Percentiles rank a stretch among this genome's conserved stretches.
These are phyloP conservation scores for Rhingia rostrata DNA, from an alignment of 2,888 invertebrate genomes.

Conservation along the genomic window DNA sequence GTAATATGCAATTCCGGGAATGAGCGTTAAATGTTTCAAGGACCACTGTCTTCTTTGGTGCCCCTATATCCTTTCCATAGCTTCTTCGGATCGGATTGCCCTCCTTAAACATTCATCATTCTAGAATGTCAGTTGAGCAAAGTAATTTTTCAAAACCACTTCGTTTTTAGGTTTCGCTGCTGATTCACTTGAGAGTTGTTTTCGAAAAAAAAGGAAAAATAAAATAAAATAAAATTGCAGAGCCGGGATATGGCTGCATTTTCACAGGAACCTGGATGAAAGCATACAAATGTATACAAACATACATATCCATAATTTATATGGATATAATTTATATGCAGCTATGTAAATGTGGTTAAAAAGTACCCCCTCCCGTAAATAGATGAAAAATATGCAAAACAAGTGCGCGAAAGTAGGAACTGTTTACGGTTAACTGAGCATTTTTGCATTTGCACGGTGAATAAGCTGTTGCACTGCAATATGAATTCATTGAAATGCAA, in stretches of 20 bases:
- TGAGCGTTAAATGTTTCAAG: slow-evolving; percentile 42
- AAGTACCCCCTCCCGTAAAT: slow-evolving; percentile 10
- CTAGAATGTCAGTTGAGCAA: slow-evolving; percentile 57
- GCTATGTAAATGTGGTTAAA: slow-evolving; percentile 19
- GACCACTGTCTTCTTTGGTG: slow-evolving; percentile 18
- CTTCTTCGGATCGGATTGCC: slow-evolving; percentile 19
- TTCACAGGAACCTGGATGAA: neutral
- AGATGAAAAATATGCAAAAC: slow-evolving; percentile 52
- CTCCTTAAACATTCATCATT: slow-evolving; percentile 40
- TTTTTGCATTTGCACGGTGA: slow-evolving; percentile 5
- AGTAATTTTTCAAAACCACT: slow-evolving; percentile 35
- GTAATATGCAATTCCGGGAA: slow-evolving; percentile 49
- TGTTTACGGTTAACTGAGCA: slow-evolving; percentile 34
- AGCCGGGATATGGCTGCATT: neutral
- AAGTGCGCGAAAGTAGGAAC: slow-evolving; percentile 30
- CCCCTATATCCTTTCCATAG: neutral
- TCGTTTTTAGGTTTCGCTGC: slow-evolving; percentile 4
- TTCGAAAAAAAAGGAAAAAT: neutral
- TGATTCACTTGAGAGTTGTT: slow-evolving; percentile 13
- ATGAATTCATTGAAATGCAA: slow-evolving; percentile 3
- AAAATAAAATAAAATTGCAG: too few species aligned
- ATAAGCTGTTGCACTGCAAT: slow-evolving; percentile 56
- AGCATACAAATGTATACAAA: too few species aligned
- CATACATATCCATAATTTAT: neutral
- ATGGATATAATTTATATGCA: neutral